phyloP scores from a whole-genome alignment of 2,888 invertebrate genomes.

The Aleiodes leptofemur region DNA sequence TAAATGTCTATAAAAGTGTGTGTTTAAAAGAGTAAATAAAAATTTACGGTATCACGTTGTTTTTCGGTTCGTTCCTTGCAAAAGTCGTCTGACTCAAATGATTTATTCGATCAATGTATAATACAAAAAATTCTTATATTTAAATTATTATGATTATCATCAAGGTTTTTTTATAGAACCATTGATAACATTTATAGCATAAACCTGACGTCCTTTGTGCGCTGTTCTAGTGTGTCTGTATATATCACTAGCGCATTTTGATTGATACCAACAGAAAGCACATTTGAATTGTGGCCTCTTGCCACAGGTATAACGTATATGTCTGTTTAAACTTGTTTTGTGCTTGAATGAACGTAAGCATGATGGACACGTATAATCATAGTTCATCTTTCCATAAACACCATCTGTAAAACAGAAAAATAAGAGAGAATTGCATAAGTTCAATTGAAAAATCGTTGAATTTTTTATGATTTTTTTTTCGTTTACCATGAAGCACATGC shows the following conservation, averaged over 20 bases:
- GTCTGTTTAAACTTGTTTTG: slow-evolving; percentile 63
- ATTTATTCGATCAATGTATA: background rate
- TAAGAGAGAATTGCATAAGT: background rate
- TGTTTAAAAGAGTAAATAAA: too few species aligned
- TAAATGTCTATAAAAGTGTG: too few species aligned
- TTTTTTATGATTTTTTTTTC: background rate
- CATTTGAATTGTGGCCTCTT: slow-evolving; percentile 65
- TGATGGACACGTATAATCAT: slow-evolving; percentile 12
- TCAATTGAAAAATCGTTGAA: background rate
- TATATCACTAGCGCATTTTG: slow-evolving; percentile 45
- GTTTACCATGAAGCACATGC: too few species aligned
- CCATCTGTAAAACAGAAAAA: slow-evolving; percentile 16
- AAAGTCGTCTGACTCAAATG: background rate
- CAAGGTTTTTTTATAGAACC: slow-evolving; percentile 27
- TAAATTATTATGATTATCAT: slow-evolving; percentile 13
- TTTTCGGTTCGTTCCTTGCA: too few species aligned
- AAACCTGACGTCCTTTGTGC: slow-evolving; percentile 42
- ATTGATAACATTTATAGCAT: slow-evolving; percentile 50
- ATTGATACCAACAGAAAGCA: slow-evolving; percentile 63
- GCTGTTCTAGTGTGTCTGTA: slow-evolving; percentile 25
- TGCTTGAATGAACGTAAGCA: slow-evolving; percentile 29
- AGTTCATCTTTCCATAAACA: slow-evolving; percentile 12
- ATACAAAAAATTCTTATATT: background rate
- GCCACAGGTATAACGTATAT: slow-evolving; percentile 65
- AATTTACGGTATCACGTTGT: too few species aligned